A percentile compares a stretch with the other conserved stretches of the same genome.
These are phyloP conservation scores for Microctonus brassicae DNA, from an alignment of 2,888 invertebrate species.

Conservation along the genomic window DNA sequence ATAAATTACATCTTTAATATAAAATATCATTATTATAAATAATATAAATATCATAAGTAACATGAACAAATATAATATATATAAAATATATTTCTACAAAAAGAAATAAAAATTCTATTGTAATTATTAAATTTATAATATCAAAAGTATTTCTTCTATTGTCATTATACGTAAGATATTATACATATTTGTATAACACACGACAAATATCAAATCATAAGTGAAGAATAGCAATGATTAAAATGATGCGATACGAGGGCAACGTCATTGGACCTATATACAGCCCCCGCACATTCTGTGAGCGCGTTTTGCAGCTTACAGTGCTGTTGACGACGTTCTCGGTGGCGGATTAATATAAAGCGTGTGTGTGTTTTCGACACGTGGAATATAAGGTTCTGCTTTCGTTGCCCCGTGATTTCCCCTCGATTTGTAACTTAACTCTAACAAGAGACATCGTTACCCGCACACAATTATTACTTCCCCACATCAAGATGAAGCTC, in stretches of 20 bases:
- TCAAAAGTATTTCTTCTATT: too few species aligned
- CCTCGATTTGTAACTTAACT: not conserved
- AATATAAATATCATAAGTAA: too few species aligned
- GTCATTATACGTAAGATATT: not conserved
- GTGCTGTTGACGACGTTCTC: conserved; percentile 6
- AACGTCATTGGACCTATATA: conserved; percentile 6
- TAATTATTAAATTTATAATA: too few species aligned
- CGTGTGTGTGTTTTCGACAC: conserved; percentile 21
- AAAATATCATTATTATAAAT: too few species aligned
- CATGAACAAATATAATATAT: too few species aligned
- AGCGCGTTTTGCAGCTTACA: not conserved
- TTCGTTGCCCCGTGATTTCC: conserved; percentile 6
- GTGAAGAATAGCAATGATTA: not conserved
- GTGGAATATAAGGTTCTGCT: conserved; percentile 26
- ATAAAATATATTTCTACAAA: too few species aligned
- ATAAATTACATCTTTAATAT: too few species aligned
- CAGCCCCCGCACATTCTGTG: conserved; percentile 26
- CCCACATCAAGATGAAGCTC: conserved; percentile 9
- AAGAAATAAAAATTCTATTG: too few species aligned
- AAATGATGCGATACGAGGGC: conserved; percentile 17
- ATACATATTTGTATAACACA: not conserved
- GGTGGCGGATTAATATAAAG: conserved; percentile 22
- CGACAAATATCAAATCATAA: conserved; percentile 11
- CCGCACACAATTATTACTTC: not conserved
- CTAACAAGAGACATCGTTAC: not conserved